Evolutionary conservation across 2,113 vertebrate genomes (phyloP).

Genomic region (Cygnus buccinator): DNA sequence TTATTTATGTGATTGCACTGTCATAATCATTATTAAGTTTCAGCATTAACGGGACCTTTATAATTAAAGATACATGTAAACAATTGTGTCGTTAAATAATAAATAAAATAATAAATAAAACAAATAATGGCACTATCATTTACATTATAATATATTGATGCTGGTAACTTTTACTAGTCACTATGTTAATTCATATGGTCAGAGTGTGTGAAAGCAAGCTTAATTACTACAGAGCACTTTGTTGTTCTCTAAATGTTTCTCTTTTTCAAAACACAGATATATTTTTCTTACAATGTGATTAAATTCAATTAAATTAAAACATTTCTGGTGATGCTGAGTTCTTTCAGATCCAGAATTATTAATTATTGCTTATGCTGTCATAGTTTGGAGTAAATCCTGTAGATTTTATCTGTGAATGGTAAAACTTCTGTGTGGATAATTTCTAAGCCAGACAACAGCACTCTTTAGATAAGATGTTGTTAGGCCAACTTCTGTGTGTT

Average conservation of each 20-base stretch:
- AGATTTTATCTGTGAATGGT: not conserved
- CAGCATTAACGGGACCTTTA: not conserved
- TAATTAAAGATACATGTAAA: not conserved
- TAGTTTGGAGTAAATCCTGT: not conserved
- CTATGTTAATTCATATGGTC: not conserved
- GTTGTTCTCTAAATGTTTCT: not conserved
- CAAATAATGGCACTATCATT: not conserved
- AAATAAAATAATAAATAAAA: not conserved
- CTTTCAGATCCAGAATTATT: not conserved
- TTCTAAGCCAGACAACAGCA: not conserved
- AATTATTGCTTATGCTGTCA: not conserved
- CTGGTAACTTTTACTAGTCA: not conserved
- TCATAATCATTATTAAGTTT: not conserved
- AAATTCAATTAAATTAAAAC: not conserved
- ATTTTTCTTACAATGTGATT: not conserved
- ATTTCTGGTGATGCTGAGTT: not conserved
- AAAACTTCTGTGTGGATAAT: not conserved
- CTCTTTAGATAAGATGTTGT: not conserved
- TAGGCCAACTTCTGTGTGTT: not conserved
- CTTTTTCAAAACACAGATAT: not conserved
- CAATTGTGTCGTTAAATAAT: not conserved
- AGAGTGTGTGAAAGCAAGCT: not conserved
- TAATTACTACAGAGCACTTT: not conserved
- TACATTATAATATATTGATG: not conserved
- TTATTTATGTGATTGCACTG: not conserved